Conservation (phyloP, 2,888 invertebrate species). For the Aricia artaxerxes region DNA sequence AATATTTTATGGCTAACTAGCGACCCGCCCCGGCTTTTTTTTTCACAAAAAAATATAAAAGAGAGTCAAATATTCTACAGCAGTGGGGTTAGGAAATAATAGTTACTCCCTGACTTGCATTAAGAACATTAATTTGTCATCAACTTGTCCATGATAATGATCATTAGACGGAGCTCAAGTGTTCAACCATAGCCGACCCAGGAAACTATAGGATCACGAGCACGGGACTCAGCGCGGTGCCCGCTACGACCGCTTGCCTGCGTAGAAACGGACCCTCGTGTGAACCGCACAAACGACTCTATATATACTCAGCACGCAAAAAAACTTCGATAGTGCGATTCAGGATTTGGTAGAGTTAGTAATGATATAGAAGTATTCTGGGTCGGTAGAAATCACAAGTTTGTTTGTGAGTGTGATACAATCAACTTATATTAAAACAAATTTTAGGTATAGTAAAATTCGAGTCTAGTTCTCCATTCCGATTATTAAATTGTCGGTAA, state of each 20-base stretch:
- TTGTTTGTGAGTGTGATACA: neutral
- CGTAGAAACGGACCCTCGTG: constrained; percentile 37
- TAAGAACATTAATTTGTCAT: constrained; percentile 23
- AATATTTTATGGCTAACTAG: no score
- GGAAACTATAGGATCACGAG: constrained; percentile 30
- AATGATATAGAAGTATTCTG: neutral
- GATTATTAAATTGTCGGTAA: no score
- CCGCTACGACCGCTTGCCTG: constrained; percentile 35
- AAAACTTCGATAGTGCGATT: constrained; percentile 34
- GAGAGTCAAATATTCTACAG: constrained; percentile 18
- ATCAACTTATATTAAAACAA: no score
- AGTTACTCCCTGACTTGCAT: constrained; percentile 5
- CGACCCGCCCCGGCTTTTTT: no score
- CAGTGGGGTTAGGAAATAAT: constrained; percentile 24
- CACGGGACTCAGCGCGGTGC: constrained; percentile 35
- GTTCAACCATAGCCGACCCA: constrained; percentile 20
- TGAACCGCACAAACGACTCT: neutral
- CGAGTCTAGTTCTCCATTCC: no score
- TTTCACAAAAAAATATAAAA: neutral
- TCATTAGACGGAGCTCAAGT: constrained; percentile 21
- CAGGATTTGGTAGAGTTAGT: constrained; percentile 14
- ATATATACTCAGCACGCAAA: neutral
- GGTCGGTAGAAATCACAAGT: neutral
- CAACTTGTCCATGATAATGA: constrained; percentile 10
- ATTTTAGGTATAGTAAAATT: no score